Evolutionary conservation across 53 echinoderm and acorn worm species (phyloP).

Genomic region (Zoroaster sp.): DNA sequence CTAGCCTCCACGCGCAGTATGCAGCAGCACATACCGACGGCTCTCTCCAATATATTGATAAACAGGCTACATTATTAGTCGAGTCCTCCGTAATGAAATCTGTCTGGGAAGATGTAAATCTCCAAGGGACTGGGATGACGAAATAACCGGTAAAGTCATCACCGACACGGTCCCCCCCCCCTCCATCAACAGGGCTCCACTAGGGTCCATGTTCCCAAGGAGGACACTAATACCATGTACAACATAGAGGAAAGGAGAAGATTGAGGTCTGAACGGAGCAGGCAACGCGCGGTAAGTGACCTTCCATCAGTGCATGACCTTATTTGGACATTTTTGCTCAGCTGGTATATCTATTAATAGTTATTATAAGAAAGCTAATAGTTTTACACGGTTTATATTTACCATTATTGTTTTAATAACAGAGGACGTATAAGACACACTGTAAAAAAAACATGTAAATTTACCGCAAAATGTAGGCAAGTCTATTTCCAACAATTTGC

Average conservation of each 20-base stretch:
- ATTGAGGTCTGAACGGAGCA: conserved; percentile 14
- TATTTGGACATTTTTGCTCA: neutral
- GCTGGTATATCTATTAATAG: neutral
- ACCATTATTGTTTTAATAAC: no score
- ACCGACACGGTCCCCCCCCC: no score
- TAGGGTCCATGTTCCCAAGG: neutral
- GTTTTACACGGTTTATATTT: no score
- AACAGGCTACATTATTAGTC: neutral
- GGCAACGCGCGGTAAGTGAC: conserved; percentile 39
- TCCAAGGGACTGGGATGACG: neutral
- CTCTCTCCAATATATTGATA: no score
- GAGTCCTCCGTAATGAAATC: neutral
- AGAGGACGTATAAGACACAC: no score
- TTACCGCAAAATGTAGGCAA: no score
- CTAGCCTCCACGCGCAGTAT: neutral
- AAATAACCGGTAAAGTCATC: neutral
- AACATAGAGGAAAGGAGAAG: conserved; percentile 29
- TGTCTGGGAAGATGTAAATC: neutral
- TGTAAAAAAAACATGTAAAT: no score
- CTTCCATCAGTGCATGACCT: neutral
- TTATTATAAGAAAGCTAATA: no score
- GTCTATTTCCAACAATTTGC: no score
- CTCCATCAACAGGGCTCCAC: neutral
- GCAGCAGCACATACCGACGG: neutral
- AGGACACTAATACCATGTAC: neutral